Evolutionary conservation across 1,140 invertebrate species (phyloP).

Genomic region (Meloidogyne exigua): DNA sequence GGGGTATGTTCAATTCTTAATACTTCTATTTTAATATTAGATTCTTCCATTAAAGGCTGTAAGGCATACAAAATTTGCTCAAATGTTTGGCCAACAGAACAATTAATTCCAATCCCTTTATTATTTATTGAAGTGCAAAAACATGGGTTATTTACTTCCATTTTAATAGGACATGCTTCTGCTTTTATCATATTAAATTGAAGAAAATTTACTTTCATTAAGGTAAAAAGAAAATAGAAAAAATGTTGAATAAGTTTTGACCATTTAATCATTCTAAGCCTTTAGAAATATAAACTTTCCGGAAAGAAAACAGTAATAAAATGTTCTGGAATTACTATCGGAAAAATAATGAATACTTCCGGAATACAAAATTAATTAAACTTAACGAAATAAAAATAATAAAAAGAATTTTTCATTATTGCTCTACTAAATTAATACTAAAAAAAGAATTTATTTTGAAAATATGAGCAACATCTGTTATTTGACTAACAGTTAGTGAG

Average conservation of each 20-base stretch:
- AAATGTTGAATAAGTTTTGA: background rate
- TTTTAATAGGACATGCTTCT: background rate
- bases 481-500: background rate
- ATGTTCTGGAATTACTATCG: background rate
- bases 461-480: background rate
- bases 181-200: background rate
- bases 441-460: background rate
- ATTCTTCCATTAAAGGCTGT: background rate
- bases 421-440: no score
- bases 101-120: background rate
- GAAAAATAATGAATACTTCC: background rate
- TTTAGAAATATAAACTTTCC: background rate
- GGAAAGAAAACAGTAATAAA: background rate
- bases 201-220: background rate
- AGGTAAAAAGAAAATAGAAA: background rate
- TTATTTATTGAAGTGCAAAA: background rate
- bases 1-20: constrained; percentile 13
- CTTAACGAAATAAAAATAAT: no score
- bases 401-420: no score
- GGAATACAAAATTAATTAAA: background rate
- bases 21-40: background rate
- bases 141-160: background rate
- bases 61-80: constrained; percentile 17
- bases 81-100: constrained; percentile 11
- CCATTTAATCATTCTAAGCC: no score